These are phyloP conservation scores for Eupristina koningsbergeri DNA, from an alignment of 1,140 invertebrate species.

Conservation along the genomic window DNA sequence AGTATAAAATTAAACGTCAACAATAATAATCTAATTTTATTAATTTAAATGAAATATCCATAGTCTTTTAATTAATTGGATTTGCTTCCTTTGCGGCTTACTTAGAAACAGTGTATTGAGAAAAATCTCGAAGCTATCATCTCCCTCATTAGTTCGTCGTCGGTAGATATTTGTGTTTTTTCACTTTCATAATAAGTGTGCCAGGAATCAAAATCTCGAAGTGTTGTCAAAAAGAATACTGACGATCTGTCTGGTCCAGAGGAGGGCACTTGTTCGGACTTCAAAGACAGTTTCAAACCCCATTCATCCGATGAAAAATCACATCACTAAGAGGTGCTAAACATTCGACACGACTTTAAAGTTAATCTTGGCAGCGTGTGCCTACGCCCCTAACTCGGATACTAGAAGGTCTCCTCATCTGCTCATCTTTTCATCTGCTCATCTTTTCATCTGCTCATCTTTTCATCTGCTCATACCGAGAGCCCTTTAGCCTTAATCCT, in stretches of 20 bases:
- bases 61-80: not conserved
- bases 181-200: not conserved
- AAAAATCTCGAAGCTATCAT: not conserved
- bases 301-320: not conserved
- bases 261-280: not conserved
- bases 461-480: slow-evolving; percentile 17
- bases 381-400: not conserved
- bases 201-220: too few species aligned
- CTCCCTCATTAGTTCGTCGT: not conserved
- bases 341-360: slow-evolving; percentile 22
- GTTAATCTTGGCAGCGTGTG: slow-evolving; percentile 10
- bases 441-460: too few species aligned
- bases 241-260: not conserved
- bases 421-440: too few species aligned
- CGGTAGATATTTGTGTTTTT: not conserved
- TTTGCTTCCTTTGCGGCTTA: not conserved
- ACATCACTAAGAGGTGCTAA: not conserved
- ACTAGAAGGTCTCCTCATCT: not conserved
- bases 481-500: slow-evolving; percentile 30
- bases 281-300: not conserved
- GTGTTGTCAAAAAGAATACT: too few species aligned
- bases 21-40: not conserved
- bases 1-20: not conserved
- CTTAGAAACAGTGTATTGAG: not conserved
- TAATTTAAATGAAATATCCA: not conserved